Evolutionary conservation across 2,888 invertebrate genomes (phyloP), one percentile per base, ranked within the genome.

Genomic region (Trachelus tabidus): DNA sequence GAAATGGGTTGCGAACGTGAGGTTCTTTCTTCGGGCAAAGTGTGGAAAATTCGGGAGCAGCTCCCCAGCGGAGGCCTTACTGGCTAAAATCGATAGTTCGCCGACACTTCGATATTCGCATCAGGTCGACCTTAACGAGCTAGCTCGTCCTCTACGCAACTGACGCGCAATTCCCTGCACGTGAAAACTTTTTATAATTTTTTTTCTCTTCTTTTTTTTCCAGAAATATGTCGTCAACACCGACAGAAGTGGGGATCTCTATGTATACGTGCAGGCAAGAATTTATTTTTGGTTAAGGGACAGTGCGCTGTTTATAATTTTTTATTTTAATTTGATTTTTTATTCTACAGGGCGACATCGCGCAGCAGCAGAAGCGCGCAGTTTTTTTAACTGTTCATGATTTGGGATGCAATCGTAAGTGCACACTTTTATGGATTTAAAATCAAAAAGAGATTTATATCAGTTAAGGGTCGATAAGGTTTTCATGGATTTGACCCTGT

Each of bases 371-470:
- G 87, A 96, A 96, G 89, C 93, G 95, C 91, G 97, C 97, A 80
- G 95, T 97, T 83, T 97, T 98, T 89, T 92, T 98, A 77, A 98
- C 97, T 40, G 96, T 97, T 0, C 97, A 98, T 92, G 97, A 98
- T 91, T 93, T 98, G 87, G 97, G 97, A 89, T 95, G 95, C 88
- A 96, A 96, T 89, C 95, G 95, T 95, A 92, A 94, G 95, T 94
- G 85, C 81, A 75, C 15, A 1, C 15, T 40, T 15, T 15, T 40
- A 4, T 23, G 40, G 40, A 40, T 23, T 15, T 23, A 23, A 40
- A 40, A 23, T 23, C 15, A 4, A 12, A 15, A 37, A 12, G 4
- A 6, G 4, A 3, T 37, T 4, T 4, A 37, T 12, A 12, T 40
- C 15, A 40, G 12, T 40, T 0, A 15, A 40, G 40, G 40, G 4